phyloP scores from a whole-genome alignment of 1,140 invertebrate species.

The Stenopsyche tienmushanensis region DNA sequence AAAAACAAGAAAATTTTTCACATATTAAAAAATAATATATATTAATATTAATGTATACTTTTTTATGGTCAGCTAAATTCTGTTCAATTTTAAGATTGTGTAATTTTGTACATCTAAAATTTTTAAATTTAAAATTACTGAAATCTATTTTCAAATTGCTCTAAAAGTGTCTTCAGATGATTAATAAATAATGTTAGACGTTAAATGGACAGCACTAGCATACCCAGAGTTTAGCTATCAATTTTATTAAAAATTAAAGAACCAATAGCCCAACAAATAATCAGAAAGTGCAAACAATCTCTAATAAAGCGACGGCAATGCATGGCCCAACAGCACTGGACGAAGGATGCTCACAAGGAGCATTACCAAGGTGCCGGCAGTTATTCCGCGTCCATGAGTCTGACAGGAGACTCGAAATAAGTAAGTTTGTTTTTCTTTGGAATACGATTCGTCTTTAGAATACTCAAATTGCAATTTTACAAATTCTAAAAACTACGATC shows the following conservation, averaged over 20 bases:
- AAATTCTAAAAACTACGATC: too few relatives aligned
- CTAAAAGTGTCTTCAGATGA: background rate
- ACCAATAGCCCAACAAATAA: background rate
- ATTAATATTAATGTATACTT: too few relatives aligned
- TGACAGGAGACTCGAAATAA: too few relatives aligned
- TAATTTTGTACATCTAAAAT: background rate
- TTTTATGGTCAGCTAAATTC: background rate
- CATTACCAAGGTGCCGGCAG: background rate
- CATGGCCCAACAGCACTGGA: too few relatives aligned
- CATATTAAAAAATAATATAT: too few relatives aligned
- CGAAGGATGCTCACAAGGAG: background rate
- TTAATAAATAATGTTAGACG: background rate
- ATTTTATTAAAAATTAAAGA: background rate
- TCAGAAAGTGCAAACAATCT: background rate
- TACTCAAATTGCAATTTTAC: too few relatives aligned
- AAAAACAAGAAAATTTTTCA: too few relatives aligned
- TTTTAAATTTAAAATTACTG: background rate
- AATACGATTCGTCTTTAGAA: too few relatives aligned
- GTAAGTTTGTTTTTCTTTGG: too few relatives aligned
- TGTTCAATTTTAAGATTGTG: background rate
- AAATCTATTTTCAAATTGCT: background rate
- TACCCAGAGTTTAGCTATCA: background rate
- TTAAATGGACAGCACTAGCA: too few relatives aligned
- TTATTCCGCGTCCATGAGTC: too few relatives aligned
- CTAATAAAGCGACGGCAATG: too few relatives aligned